phyloP scores from a whole-genome alignment of 2,888 invertebrate species.

The Dasypogon diadema region DNA sequence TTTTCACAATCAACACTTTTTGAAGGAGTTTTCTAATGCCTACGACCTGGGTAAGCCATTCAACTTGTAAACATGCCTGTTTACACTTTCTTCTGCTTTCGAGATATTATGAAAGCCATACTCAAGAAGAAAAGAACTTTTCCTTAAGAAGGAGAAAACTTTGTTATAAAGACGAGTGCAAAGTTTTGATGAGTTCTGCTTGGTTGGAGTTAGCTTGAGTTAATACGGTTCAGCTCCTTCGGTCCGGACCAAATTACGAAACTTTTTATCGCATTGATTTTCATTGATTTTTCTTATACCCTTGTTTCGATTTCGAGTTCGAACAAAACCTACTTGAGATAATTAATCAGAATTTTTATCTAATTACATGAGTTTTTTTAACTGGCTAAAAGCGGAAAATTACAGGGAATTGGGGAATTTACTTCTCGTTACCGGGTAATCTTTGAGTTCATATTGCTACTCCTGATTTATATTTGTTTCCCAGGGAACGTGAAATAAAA shows the following conservation, averaged over 20 bases:
- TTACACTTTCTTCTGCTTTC: slow-evolving; percentile 19
- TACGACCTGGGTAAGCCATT: not conserved
- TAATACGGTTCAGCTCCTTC: not conserved
- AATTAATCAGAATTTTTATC: slow-evolving; percentile 14
- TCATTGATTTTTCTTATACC: no score
- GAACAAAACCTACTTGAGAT: not conserved
- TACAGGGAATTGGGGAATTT: no score
- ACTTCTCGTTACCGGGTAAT: no score
- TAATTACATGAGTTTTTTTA: no score
- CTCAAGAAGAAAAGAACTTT: slow-evolving; percentile 1
- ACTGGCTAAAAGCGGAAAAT: no score
- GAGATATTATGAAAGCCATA: slow-evolving; percentile 21
- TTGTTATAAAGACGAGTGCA: slow-evolving; percentile 7
- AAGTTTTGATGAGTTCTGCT: slow-evolving; percentile 27
- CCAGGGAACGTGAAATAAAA: no score
- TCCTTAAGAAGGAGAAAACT: not conserved
- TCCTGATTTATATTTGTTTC: no score
- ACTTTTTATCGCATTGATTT: no score
- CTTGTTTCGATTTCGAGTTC: not conserved
- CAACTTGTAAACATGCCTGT: slow-evolving; percentile 24
- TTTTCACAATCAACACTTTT: slow-evolving; percentile 21
- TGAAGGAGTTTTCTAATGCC: not conserved
- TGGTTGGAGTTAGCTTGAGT: not conserved
- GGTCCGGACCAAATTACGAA: not conserved
- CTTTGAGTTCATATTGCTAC: no score